Percentiles rank a stretch among this genome's conserved stretches.
phyloP scores from a whole-genome alignment of 2,888 invertebrate genomes.

The Dryobotodes eremita region DNA sequence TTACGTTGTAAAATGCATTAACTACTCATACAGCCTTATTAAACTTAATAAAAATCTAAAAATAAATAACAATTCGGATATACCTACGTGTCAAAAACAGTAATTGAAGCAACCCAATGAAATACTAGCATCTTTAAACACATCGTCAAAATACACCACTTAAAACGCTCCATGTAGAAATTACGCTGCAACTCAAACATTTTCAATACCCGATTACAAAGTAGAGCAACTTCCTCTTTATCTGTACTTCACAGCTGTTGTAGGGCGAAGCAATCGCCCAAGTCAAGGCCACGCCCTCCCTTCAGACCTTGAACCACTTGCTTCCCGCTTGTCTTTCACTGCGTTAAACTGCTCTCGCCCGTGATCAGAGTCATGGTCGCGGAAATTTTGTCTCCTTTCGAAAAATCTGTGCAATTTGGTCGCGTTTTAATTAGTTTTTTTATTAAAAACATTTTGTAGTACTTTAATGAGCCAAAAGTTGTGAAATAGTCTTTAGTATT shows the following conservation, averaged over 20 bases:
- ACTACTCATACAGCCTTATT: background rate
- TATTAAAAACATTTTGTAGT: constrained; percentile 19
- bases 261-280: constrained; percentile 6
- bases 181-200: background rate
- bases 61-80: too few relatives aligned
- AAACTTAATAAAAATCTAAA: background rate
- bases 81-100: background rate
- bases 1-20: background rate
- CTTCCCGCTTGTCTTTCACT: constrained; percentile 14
- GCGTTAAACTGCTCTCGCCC: constrained; percentile 14
- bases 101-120: background rate
- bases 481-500: constrained; percentile 16
- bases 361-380: constrained; percentile 29
- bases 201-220: constrained; percentile 2
- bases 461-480: constrained; percentile 9
- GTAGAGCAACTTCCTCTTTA: constrained; percentile 43
- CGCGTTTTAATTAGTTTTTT: constrained; percentile 17
- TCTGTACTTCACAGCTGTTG: constrained; percentile 21
- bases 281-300: constrained; percentile 25
- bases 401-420: constrained; percentile 17
- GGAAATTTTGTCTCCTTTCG: constrained; percentile 12
- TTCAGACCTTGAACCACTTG: constrained; percentile 45
- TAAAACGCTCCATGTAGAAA: background rate
- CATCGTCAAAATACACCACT: background rate
- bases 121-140: too few relatives aligned